These are phyloP conservation scores for Oegoconia quadripuncta DNA, from an alignment of 2,888 invertebrate species.

Conservation along the genomic window DNA sequence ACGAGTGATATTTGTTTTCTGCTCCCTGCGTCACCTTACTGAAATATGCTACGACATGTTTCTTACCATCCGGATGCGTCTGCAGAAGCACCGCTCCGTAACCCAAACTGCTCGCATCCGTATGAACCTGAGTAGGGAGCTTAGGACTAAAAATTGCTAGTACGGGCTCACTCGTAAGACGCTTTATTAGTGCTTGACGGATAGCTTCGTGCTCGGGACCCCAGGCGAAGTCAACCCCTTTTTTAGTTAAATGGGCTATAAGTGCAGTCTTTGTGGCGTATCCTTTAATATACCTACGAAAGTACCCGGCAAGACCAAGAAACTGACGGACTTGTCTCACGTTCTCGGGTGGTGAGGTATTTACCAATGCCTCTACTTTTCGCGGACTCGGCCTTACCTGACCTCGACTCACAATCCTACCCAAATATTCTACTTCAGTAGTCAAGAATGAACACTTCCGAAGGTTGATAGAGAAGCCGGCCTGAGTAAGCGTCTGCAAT, in stretches of 20 bases:
- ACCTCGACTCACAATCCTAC: constrained; percentile 11
- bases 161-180: constrained; percentile 16
- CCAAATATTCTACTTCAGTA: constrained; percentile 20
- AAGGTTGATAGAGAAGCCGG: constrained; percentile 22
- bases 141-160: constrained; percentile 20
- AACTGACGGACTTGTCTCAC: constrained; percentile 6
- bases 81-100: constrained; percentile 20
- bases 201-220: constrained; percentile 7
- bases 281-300: constrained; percentile 8
- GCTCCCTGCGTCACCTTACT: constrained; percentile 20
- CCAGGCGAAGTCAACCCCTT: constrained; percentile 13
- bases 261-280: constrained; percentile 12
- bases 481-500: constrained; percentile 14
- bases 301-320: constrained; percentile 11
- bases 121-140: constrained; percentile 18
- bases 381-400: constrained; percentile 10
- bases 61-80: constrained; percentile 5
- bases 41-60: constrained; percentile 18
- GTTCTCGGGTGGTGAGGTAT: not conserved
- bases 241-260: constrained; percentile 12
- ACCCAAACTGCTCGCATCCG: constrained; percentile 17
- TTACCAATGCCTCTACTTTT: constrained; percentile 3
- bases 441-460: constrained; percentile 20
- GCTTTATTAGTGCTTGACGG: constrained; percentile 10
- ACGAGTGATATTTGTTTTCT: constrained; percentile 17